Evolutionary conservation across 2,797 vertebrate species (phyloP), one percentile per base, ranked within the genome.

Genomic region (Ptychobarbus kaznakovi): DNA sequence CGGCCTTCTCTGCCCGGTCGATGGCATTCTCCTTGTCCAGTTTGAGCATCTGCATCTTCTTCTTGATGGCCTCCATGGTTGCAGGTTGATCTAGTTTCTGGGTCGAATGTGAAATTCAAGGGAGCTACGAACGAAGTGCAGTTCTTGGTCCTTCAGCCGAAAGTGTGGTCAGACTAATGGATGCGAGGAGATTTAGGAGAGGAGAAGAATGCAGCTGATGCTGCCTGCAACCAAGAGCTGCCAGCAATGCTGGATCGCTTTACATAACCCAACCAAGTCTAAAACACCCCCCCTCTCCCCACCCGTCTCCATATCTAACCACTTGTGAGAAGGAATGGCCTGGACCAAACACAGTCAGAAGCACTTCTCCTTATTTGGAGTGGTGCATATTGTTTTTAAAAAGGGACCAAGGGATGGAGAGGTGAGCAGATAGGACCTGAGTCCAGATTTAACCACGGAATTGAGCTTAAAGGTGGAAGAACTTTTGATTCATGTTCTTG

Each of bases 21-120:
- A 98, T 97, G 92, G 98, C 97, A 0, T 97, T 98, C 95, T 98
- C 97, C 93, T 97, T 98, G 95, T 99, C 97, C 90, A 98, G 89
- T 90, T 98, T 99, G 90, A 98, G 92, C 97, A 98, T 97, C 94
- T 99, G 97, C 97, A 99, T 98, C 95, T 98, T 98, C 92, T 98
- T 99, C 95, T 97, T 98, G 95, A 98, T 99, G 90, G 98, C 97
- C 92, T 98, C 97, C 98, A 99, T 99, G 92, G 88, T 93, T 91
- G 83, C 85, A 51, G 84, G 8, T 87, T 46, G 49, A 56, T 76
- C 85, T 35, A 56, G 72, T 44, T 61, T 42, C 44, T 66, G 56
- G 69, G 11, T 40, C 0, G 12, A 75, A 78, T 73, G 0, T 74
- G 38, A 75, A 80, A 38, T 53, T 66, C 32, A 80, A 58, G 61